phyloP scores from a whole-genome alignment of 2,113 vertebrate species.

The Rhinolophus ferrumequinum region DNA sequence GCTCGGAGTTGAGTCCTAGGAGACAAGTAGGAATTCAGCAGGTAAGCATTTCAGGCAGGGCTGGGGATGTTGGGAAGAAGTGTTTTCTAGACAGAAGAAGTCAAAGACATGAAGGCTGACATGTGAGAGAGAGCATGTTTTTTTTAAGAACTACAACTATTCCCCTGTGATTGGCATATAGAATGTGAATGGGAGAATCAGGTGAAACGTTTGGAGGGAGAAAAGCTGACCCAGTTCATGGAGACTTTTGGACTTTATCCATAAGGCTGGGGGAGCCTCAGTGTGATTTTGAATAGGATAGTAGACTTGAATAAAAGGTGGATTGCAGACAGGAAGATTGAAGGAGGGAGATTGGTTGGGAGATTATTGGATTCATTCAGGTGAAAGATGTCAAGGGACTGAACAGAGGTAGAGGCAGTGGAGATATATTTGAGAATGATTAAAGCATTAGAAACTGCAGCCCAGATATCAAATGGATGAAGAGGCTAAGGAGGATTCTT shows the following conservation, averaged over 20 bases:
- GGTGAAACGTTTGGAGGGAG: not conserved
- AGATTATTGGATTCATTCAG: conserved; percentile 11
- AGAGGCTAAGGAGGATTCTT: not conserved
- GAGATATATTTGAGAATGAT: not conserved
- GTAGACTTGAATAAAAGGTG: not conserved
- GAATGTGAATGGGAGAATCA: not conserved
- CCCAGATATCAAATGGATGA: not conserved
- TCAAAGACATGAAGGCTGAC: not conserved
- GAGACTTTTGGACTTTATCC: not conserved
- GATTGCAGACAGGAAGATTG: not conserved
- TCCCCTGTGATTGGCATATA: not conserved
- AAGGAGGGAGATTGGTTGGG: not conserved
- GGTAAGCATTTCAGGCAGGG: not conserved
- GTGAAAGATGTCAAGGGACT: not conserved
- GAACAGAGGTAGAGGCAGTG: not conserved
- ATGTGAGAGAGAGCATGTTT: not conserved
- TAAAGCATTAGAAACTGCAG: not conserved
- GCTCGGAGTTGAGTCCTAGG: not conserved
- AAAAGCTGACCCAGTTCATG: not conserved
- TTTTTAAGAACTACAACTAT: not conserved
- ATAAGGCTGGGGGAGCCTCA: not conserved
- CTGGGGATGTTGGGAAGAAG: not conserved
- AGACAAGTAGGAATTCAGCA: not conserved
- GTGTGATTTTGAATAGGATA: not conserved
- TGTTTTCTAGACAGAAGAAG: not conserved